These are phyloP conservation scores for Tokudaia muenninki DNA, from an alignment of 2,797 vertebrate genomes.

Conservation along the genomic window DNA sequence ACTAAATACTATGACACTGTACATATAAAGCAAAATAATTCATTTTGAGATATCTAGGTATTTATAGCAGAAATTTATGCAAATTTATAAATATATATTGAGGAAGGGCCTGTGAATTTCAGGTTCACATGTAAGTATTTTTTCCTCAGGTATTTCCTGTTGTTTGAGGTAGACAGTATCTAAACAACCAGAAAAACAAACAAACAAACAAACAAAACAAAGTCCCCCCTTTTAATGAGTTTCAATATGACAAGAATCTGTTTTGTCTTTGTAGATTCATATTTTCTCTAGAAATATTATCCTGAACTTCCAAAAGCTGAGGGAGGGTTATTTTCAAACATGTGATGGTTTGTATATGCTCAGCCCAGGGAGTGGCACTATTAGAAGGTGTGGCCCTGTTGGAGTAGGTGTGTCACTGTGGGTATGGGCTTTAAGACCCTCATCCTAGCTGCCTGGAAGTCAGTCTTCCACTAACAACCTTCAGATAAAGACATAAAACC, in stretches of 20 bases:
- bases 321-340: background rate
- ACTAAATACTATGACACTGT: background rate
- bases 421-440: too few species aligned
- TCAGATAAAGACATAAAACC: too few species aligned
- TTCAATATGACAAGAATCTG: background rate
- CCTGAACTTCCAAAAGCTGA: background rate
- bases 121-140: background rate
- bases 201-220: background rate
- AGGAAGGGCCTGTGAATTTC: background rate
- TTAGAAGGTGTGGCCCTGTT: too few species aligned
- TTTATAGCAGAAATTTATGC: background rate
- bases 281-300: constrained; percentile 13
- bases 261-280: constrained; percentile 5
- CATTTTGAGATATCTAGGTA: background rate
- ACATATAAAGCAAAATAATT: background rate
- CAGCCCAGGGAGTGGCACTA: too few species aligned
- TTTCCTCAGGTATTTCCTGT: constrained; percentile 5
- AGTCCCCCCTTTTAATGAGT: background rate
- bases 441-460: too few species aligned
- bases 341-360: too few species aligned
- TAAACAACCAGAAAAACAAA: background rate
- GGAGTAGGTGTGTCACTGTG: too few species aligned
- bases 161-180: constrained; percentile 33
- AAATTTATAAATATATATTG: background rate
- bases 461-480: too few species aligned